Conservation (phyloP, 2,797 vertebrate species). For the Limnodromus scolopaceus region DNA sequence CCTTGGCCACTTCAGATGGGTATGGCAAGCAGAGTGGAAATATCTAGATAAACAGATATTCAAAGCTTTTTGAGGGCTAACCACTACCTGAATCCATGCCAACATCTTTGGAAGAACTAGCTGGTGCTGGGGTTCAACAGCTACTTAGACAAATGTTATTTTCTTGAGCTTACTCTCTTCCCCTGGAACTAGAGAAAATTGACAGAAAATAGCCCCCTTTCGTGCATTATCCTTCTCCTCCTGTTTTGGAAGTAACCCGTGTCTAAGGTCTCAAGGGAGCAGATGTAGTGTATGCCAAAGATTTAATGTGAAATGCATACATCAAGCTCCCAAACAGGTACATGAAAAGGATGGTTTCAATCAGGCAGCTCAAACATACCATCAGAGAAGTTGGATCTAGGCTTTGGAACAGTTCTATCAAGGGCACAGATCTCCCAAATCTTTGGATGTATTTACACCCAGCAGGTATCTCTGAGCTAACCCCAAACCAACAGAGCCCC, state of each 20-base stretch:
- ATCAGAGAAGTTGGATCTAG: background rate
- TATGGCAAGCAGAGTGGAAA: background rate
- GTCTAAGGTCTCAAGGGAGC: background rate
- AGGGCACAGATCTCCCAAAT: background rate
- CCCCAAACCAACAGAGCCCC: background rate
- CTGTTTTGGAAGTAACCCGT: background rate
- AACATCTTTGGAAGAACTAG: background rate
- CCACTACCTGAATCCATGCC: background rate
- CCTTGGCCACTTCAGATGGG: background rate
- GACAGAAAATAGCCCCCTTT: background rate
- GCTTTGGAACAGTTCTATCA: background rate
- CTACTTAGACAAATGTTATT: background rate
- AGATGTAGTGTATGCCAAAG: background rate
- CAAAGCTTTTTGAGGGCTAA: background rate
- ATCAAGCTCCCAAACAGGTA: background rate
- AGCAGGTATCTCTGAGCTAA: background rate
- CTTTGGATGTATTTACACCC: background rate
- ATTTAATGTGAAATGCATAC: background rate
- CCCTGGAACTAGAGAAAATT: background rate
- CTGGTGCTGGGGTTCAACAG: background rate
- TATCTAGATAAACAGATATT: background rate
- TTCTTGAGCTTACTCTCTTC: background rate
- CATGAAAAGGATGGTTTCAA: background rate
- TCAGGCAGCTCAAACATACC: background rate
- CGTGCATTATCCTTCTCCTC: background rate